phyloP scores from a whole-genome alignment of 1,140 invertebrate genomes.

The Triops longicaudatus region DNA sequence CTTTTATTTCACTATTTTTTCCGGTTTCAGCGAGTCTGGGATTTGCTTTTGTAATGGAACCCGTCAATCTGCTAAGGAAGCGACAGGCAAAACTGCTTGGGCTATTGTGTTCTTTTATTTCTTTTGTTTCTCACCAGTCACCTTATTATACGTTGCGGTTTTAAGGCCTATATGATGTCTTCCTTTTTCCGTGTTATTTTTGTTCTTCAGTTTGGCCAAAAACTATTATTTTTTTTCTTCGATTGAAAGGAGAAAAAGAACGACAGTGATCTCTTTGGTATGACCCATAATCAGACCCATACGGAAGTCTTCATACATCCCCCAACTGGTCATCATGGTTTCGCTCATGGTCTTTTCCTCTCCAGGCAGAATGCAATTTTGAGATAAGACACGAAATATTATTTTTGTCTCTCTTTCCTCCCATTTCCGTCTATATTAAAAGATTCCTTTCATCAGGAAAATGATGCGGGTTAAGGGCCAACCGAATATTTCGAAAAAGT shows the following conservation, averaged over 20 bases:
- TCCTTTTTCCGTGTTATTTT: not conserved
- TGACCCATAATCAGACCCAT: not conserved
- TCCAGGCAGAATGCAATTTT: not conserved
- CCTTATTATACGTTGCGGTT: not conserved
- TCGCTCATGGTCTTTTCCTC: not conserved
- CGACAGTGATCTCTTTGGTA: not conserved
- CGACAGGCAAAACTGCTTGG: not conserved
- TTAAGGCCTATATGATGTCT: not conserved
- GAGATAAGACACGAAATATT: not conserved
- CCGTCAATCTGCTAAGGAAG: not conserved
- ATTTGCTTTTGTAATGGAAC: not conserved
- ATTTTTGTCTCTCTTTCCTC: not conserved
- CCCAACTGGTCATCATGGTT: slow-evolving; percentile 10
- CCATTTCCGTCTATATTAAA: not conserved
- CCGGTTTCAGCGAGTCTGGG: not conserved
- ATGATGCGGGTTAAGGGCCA: not conserved
- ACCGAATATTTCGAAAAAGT: not conserved
- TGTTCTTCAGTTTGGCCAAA: not conserved
- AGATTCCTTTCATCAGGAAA: not conserved
- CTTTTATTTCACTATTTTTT: not conserved
- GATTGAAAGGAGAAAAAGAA: not conserved
- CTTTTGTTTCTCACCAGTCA: not conserved
- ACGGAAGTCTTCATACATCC: not conserved
- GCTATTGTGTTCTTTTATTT: not conserved
- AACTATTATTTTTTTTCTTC: not conserved